A percentile compares a stretch with the other conserved stretches of the same genome.
These are phyloP conservation scores for Drosophila anceps DNA, from an alignment of 2,888 invertebrate species.

Conservation along the genomic window DNA sequence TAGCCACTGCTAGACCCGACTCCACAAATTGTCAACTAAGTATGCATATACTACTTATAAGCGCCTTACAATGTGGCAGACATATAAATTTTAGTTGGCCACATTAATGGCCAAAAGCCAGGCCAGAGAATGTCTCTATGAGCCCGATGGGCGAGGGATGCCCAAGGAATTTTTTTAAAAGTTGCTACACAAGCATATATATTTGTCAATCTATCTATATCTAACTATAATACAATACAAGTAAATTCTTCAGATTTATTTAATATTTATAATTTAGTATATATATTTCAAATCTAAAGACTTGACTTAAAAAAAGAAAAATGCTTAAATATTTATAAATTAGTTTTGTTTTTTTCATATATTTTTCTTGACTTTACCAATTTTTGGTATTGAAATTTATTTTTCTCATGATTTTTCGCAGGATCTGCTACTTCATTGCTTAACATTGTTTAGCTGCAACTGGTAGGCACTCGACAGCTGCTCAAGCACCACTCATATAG, in stretches of 20 bases:
- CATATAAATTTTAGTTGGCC: constrained; percentile 71
- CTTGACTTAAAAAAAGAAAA: too few relatives aligned
- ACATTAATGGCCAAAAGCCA: constrained; percentile 55
- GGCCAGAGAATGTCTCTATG: constrained; percentile 38
- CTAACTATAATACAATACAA: too few relatives aligned
- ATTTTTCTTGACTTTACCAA: too few relatives aligned
- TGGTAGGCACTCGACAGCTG: constrained; percentile 8
- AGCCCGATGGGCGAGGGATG: constrained; percentile 26
- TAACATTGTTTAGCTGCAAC: constrained; percentile 1
- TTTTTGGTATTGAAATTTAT: too few relatives aligned
- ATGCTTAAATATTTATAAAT: not conserved
- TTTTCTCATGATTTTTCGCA: not conserved
- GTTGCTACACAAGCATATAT: too few relatives aligned
- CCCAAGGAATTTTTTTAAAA: not conserved
- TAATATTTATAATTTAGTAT: not conserved
- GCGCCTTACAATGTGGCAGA: constrained; percentile 65
- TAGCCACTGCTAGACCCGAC: constrained; percentile 20
- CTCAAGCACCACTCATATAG: constrained; percentile 5
- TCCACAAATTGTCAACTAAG: constrained; percentile 76
- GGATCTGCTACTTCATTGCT: not conserved
- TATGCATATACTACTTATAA: constrained; percentile 69
- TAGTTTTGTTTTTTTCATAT: not conserved
- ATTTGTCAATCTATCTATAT: too few relatives aligned
- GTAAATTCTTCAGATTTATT: too few relatives aligned
- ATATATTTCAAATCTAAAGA: too few relatives aligned